Conservation (phyloP, 1,140 invertebrate species). For the Leucophenga varia region DNA sequence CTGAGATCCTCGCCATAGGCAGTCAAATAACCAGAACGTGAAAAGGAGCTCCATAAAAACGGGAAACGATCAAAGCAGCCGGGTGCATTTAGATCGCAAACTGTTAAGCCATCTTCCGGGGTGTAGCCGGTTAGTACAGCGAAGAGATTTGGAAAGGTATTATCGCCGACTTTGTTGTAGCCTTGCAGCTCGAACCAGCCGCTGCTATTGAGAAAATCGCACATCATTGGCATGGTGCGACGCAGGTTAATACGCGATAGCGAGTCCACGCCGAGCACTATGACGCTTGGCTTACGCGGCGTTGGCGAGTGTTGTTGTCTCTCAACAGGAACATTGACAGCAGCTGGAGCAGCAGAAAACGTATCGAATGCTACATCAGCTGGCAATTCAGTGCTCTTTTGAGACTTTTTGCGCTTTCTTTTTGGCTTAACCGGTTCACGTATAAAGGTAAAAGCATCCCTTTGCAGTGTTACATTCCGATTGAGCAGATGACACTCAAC, state of each 20-base stretch:
- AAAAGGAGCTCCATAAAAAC: constrained; percentile 75
- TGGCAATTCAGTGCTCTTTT: too few species aligned
- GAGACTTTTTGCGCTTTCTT: too few species aligned
- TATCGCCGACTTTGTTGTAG: constrained; percentile 62
- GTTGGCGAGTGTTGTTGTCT: too few species aligned
- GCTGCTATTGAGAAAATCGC: constrained; percentile 16
- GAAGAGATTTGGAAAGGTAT: constrained; percentile 78
- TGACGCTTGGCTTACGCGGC: constrained; percentile 31
- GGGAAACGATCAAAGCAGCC: constrained; percentile 64
- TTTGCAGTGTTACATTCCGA: too few species aligned
- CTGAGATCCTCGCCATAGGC: constrained; percentile 74
- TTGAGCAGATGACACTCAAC: too few species aligned
- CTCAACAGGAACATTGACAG: too few species aligned
- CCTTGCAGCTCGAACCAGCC: constrained; percentile 40
- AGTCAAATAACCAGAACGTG: constrained; percentile 69
- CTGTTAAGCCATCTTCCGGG: constrained; percentile 42
- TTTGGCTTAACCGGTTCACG: too few species aligned
- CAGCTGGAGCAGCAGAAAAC: too few species aligned
- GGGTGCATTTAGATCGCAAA: constrained; percentile 57
- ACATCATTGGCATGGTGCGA: constrained; percentile 38
- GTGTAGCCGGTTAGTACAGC: constrained; percentile 68
- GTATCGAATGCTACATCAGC: too few species aligned
- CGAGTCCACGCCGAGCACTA: constrained; percentile 43
- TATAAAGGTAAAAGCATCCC: too few species aligned
- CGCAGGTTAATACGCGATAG: constrained; percentile 52